Percentiles rank a stretch among this genome's conserved stretches.
phyloP scores from a whole-genome alignment of 2,888 invertebrate species.

The Scaptomyza flava region DNA sequence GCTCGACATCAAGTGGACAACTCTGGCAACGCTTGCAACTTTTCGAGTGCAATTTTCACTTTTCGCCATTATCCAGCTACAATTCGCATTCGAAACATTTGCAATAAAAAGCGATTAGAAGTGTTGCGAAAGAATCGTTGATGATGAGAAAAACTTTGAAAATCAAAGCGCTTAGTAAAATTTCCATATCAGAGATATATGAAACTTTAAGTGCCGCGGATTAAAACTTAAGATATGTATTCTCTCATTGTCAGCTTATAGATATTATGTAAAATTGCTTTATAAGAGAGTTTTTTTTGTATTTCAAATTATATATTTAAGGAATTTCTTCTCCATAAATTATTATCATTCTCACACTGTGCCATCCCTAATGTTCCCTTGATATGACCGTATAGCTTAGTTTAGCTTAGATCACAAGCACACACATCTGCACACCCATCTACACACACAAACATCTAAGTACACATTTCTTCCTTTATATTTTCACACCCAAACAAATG shows the following conservation, averaged over 20 bases:
- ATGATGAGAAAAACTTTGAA: background rate
- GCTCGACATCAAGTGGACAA: conserved; percentile 49
- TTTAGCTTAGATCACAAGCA: conserved; percentile 31
- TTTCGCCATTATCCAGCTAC: conserved; percentile 25
- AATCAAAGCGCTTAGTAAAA: background rate
- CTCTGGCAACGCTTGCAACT: conserved; percentile 34
- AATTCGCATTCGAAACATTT: conserved; percentile 9
- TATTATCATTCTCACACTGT: conserved; percentile 1
- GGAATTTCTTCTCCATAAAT: no score
- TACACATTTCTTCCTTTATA: conserved; percentile 11
- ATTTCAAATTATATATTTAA: no score
- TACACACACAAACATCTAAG: background rate
- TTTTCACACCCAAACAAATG: conserved; percentile 58
- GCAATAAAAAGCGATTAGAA: conserved; percentile 1
- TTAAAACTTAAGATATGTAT: no score
- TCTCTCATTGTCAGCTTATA: background rate
- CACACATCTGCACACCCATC: background rate
- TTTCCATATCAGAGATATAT: background rate
- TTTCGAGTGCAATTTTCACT: conserved; percentile 50
- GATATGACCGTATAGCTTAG: conserved; percentile 9
- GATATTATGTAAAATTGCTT: background rate
- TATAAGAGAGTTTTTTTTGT: no score
- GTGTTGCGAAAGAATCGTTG: conserved; percentile 1
- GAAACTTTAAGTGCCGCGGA: no score
- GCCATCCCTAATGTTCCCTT: conserved; percentile 23